Conservation (phyloP, 2,113 vertebrate species). For the Thalassarche chlororhynchos region DNA sequence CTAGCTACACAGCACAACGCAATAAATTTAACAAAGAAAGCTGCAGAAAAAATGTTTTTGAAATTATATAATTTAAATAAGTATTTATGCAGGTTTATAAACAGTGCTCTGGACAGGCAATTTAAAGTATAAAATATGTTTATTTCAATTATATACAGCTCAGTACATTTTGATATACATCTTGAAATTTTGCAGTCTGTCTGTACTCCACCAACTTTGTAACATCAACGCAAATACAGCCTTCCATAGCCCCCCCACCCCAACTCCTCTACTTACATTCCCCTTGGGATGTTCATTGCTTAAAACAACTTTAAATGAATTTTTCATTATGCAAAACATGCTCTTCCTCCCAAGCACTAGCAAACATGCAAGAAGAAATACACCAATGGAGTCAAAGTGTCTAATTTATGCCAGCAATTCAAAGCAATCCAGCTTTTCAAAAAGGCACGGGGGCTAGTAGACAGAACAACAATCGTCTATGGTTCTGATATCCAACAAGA, state of each 20-base stretch:
- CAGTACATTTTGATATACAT: conserved; percentile 21
- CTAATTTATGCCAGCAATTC: background rate
- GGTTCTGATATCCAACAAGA: background rate
- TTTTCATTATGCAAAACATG: conserved; percentile 40
- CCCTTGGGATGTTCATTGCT: background rate
- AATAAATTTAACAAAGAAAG: background rate
- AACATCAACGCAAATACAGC: conserved; percentile 29
- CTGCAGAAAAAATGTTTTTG: background rate
- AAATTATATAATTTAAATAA: background rate
- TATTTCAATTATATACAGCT: conserved; percentile 73
- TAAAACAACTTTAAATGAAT: background rate
- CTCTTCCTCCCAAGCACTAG: conserved; percentile 10
- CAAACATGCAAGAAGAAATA: background rate
- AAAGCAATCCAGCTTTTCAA: background rate
- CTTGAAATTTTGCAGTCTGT: conserved; percentile 3
- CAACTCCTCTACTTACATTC: background rate
- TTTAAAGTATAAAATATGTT: conserved; percentile 64
- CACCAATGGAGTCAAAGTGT: background rate
- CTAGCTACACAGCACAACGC: background rate
- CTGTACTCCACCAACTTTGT: background rate
- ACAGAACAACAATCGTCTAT: background rate
- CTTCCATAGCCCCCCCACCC: background rate
- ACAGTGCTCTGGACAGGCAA: conserved; percentile 48
- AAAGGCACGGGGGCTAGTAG: background rate
- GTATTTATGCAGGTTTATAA: conserved; percentile 7